Evolutionary conservation across 2,113 vertebrate species (phyloP), one percentile per base, ranked within the genome.

Genomic region (Arvicanthis niloticus): DNA sequence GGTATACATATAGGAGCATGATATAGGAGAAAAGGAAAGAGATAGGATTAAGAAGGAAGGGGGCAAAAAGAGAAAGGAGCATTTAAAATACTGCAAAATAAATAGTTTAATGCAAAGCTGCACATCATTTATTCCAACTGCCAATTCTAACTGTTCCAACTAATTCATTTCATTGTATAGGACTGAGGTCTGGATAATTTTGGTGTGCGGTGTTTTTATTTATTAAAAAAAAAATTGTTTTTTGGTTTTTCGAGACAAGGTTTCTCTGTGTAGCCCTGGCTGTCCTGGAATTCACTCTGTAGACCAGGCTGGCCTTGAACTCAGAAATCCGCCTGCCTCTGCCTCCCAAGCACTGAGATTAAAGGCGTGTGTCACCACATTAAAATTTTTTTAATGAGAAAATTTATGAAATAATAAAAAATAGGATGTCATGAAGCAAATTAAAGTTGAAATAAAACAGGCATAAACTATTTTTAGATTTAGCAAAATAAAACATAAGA

Each of bases 401-500:
- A 51, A 15, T 78, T 78, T 34, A 78, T 78, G 51, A 51, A 34
- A 34, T 78, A 24, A 19, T 34, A 31, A 78, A 34, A 80, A 7
- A 11, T 75, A 31, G 29, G 8, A 80, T n/a, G 9, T 34, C 34
- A 80, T 51, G 34, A 26, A 82, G 45, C 11, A 13, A 88, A 62
- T 80, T 40, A 80, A 81, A 88, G 4, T 26, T 67, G 17, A 76
- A 75, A 73, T 53, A 78, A 58, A 24, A 84, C 53, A 60, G 22
- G 4, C 21, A 22, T 45, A 81, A 89, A 76, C 19, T 29, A 73
- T 65, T 58, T 65, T 80, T 62, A 26, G 4, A 92, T 91, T 90
- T 91, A 92, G 24, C 75, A 73, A 60, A 73, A 84, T 75, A 82
- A 87, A 29, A 51, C 80, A 91, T 65, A 96, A 86, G 67, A 91